Evolutionary conservation across 1,140 invertebrate species (phyloP), one percentile per base, ranked within the genome.

Genomic region (Drosophila persimilis): DNA sequence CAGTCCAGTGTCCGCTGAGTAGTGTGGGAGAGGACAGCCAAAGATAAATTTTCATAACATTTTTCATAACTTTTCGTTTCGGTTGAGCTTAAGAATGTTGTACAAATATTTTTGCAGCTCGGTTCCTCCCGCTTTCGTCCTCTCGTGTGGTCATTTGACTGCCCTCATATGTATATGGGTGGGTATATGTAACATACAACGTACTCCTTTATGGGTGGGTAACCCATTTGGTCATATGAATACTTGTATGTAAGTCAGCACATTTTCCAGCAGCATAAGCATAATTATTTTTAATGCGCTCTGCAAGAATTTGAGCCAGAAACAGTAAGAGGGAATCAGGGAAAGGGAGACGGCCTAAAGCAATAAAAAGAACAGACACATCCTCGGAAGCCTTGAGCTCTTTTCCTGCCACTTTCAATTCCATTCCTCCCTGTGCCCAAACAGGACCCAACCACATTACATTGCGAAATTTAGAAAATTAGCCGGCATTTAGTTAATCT

Each of bases 251-350:
- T 61, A 73, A 53, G 50, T 73, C 60, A 55, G 80, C 65, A 79
- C 54, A 83, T 85, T 84, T 84, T 84, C 72, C 72, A 67, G 61
- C 71, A 80, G 66, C 77, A 73, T 73, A 76, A 84, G 62, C 81
- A 85, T 80, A 84, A 84, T 84, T 85, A 84, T 84, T 84, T 85
- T 85, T 76, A 85, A 84, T 85, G 77, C 73, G 72, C 66, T 77
- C 48, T 76, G 51, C 62, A 73, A 62, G 58, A 76, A 80, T 73
- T 75, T 43, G 24, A 52, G 51, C 50, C 29, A 7, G 48, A 58
- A 45, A 60, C 41, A 48, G 45, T 44, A 54, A 57, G 67, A 55
- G 54, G 17, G 17, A 17, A 17, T 1, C 35, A 44, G 59, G 51
- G 62, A 31, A 22, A 20, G 39, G 22, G 44, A 29, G 9, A 11